phyloP scores from a whole-genome alignment of 2,888 invertebrate species.

The Vandiemenella viatica region DNA sequence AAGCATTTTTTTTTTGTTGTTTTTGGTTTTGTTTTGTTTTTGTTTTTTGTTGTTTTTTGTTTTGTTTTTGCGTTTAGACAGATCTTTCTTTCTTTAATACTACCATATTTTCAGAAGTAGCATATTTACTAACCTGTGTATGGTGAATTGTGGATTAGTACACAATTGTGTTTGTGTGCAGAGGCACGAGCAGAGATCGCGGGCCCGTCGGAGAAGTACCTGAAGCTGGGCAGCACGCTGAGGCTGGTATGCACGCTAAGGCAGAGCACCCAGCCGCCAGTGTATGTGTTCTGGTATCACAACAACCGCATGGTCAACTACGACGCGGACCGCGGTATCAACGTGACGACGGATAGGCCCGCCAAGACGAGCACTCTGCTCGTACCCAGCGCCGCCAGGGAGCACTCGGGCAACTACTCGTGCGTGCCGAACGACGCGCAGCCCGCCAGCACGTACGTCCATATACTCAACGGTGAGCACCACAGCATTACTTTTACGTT shows the following conservation, averaged over 20 bases:
- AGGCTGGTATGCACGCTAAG: conserved; percentile 67
- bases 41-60: too few relatives aligned
- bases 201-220: conserved; percentile 70
- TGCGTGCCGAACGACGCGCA: conserved; percentile 81
- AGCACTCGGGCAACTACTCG: conserved; percentile 74
- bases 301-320: conserved; percentile 75
- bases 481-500: neutral
- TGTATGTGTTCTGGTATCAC: conserved; percentile 77
- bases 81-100: too few relatives aligned
- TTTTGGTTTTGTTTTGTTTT: too few relatives aligned
- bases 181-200: conserved; percentile 77
- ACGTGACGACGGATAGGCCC: conserved; percentile 30
- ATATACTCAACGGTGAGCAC: conserved; percentile 71
- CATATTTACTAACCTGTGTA: too few relatives aligned
- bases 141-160: too few relatives aligned
- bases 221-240: conserved; percentile 72
- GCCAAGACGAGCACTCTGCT: conserved; percentile 26
- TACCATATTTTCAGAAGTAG: too few relatives aligned
- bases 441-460: conserved; percentile 73
- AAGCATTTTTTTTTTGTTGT: too few relatives aligned
- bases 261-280: conserved; percentile 70
- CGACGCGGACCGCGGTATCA: conserved; percentile 41
- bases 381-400: conserved; percentile 39
- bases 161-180: too few relatives aligned
- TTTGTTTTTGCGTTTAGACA: too few relatives aligned